Evolutionary conservation across 2,888 invertebrate species (phyloP), one percentile per base, ranked within the genome.

Genomic region (Hydrotaea cyrtoneurina): DNA sequence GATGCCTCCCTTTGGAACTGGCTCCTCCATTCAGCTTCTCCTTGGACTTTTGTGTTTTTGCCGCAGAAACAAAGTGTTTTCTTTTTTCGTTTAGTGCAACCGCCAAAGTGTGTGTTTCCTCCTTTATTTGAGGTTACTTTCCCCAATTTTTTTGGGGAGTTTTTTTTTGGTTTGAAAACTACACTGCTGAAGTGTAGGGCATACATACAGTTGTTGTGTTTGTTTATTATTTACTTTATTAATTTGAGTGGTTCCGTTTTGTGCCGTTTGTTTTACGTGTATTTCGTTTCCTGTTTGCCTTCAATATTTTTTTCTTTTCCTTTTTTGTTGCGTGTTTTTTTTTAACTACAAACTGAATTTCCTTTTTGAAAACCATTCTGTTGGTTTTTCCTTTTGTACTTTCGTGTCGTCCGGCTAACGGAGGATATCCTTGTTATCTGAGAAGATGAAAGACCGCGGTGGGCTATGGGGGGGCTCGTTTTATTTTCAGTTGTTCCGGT

Each of bases 161-260:
- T 7, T 7, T 31, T 2, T 31, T 31, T 31, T 2, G 7, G 31
- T 7, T 31, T 7, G 2, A 31, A 31, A 31, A 7, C 3, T 2
- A 31, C 3, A 7, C 31, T 7, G 31, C 7, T 31, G 3, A 31
- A 31, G 31, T 2, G 31, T 2, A 31, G 31, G 31, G 31, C 7
- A 31, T n/a, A n/a, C n/a, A n/a, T n/a, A n/a, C n/a, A n/a, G n/a
- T n/a, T n/a, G n/a, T n/a, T n/a, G 7, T 31, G 31, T 31, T 7
- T 31, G 31, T 87, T 87, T 87, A 88, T 88, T 90, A 89, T 90
- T 90, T 88, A 89, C 89, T 90, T 89, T 88, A 89, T 90, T 90
- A 90, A 90, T 90, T 89, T 90, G 89, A 90, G 89, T 90, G 89
- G 87, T 88, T 87, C 83, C 86, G 86, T 80, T 77, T 73, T 57